phyloP scores from a whole-genome alignment of 2,113 vertebrate genomes.

The Pterocles burchelli region DNA sequence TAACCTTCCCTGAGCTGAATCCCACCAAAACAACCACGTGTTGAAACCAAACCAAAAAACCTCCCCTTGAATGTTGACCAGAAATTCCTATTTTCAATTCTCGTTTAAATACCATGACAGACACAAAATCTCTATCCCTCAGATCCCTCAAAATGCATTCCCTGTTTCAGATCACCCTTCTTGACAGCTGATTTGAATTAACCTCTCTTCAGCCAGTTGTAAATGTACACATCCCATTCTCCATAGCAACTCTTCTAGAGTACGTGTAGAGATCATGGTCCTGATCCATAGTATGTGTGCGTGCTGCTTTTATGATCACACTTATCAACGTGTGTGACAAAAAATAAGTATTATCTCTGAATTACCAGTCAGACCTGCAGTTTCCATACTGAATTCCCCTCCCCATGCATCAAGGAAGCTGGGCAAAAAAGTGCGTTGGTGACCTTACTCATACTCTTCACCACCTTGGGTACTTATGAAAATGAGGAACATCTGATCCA shows the following conservation, averaged over 20 bases:
- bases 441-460: neutral
- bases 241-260: neutral
- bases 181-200: neutral
- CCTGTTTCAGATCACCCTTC: neutral
- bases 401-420: neutral
- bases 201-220: neutral
- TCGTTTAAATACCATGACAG: neutral
- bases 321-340: neutral
- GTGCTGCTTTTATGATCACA: neutral
- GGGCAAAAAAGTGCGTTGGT: neutral
- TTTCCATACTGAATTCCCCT: neutral
- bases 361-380: neutral
- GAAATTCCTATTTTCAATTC: neutral
- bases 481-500: neutral
- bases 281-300: neutral
- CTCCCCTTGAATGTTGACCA: fast-evolving
- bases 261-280: neutral
- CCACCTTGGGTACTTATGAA: neutral
- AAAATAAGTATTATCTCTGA: neutral
- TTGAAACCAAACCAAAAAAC: neutral
- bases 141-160: neutral
- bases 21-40: neutral
- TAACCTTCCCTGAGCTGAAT: neutral
- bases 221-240: neutral
- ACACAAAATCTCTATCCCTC: neutral